phyloP scores from a whole-genome alignment of 1,140 invertebrate genomes.

The Dolichoris vasculosae region DNA sequence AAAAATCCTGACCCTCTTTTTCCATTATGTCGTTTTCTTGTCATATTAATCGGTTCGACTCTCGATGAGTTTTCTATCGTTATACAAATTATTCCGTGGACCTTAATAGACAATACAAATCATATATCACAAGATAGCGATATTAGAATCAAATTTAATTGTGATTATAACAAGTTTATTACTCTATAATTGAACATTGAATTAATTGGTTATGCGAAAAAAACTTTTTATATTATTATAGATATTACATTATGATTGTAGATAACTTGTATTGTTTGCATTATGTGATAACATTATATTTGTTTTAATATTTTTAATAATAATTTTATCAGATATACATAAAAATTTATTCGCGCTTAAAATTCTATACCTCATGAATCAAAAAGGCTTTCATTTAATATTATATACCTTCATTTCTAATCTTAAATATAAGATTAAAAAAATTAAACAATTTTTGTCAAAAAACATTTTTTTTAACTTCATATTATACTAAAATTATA shows the following conservation, averaged over 20 bases:
- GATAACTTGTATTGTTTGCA: neutral
- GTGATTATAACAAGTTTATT: neutral
- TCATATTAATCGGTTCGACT: neutral
- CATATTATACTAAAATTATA: too few relatives aligned
- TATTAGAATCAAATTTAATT: neutral
- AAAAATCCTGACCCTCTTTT: neutral
- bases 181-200: neutral
- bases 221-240: neutral
- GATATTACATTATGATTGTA: neutral
- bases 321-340: too few relatives aligned
- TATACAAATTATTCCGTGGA: neutral
- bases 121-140: neutral
- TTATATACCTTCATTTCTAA: too few relatives aligned
- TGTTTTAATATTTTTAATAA: too few relatives aligned
- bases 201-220: neutral
- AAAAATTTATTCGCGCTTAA: too few relatives aligned
- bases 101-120: neutral
- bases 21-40: neutral
- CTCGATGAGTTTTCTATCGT: neutral
- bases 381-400: too few relatives aligned
- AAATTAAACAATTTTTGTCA: too few relatives aligned
- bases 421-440: too few relatives aligned
- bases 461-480: too few relatives aligned
- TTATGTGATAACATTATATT: neutral
- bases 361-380: too few relatives aligned